Base-by-base conservation (phyloP, 2,113 vertebrate species). In the Prunella fulvescens region DNA sequence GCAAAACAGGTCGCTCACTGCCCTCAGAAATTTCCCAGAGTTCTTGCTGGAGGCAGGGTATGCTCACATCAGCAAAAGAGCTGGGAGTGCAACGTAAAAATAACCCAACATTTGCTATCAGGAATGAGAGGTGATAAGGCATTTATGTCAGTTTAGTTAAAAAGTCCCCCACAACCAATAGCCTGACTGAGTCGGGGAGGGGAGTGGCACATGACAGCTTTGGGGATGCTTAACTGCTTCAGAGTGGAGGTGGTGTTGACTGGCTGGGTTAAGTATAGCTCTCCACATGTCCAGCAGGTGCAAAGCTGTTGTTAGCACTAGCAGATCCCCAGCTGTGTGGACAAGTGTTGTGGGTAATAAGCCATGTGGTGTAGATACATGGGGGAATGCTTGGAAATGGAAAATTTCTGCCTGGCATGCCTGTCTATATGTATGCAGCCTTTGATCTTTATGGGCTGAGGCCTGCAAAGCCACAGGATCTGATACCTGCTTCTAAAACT, bases 231-330 rank as follows among this genome's bases (percentile, higher is more conserved):
- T 74, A 64, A 48, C 51, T 86, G 67, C 72, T 93, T 62, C 76
- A 10, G 20, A 42, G 67, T 31, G 72, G 86, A 86, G 80, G 71
- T 90, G 76, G 64, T 86, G 69, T 65, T 93, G 88, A 65, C 95
- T 88, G 90, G 31, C 67, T 78, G 94, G 88, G 92, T 95, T 97
- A 97, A 96, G 91, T 93, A 96, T 96, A 95, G 94, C 67, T 93
- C 88, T 91, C 76, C 82, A 77, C 88, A 51, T 86, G 96, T 81
- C 90, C 39, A 14, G 94, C 95, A 96, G 92, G 94, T 96, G 94
- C 92, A 93, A 91, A 95, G 83, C 88, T 96, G 92, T 95, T 94
- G 94, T 88, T 93, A 95, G 88, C 18, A 1, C 71, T 58, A 81
- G 67, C 71, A 88, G 94, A 96, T 88, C 64, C 79, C 80, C 92